These are phyloP conservation scores for Hyposmocoma kahamanoa DNA, from an alignment of 1,140 invertebrate species.

Conservation along the genomic window DNA sequence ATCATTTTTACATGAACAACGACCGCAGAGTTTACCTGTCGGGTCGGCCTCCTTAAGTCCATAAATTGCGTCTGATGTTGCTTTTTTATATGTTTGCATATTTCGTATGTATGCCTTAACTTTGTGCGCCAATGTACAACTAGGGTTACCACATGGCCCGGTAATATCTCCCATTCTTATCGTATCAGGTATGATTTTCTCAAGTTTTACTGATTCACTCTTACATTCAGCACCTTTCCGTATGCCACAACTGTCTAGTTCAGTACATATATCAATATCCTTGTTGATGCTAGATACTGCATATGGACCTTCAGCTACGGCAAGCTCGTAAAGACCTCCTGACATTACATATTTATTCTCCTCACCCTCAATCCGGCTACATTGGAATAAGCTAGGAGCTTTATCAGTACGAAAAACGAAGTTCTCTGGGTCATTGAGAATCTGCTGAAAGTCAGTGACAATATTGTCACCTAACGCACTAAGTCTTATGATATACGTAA, in stretches of 20 bases:
- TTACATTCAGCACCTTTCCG: slow-evolving; percentile 28
- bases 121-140: slow-evolving; percentile 59
- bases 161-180: slow-evolving; percentile 63
- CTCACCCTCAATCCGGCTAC: slow-evolving; percentile 52
- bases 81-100: slow-evolving; percentile 50
- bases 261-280: slow-evolving; percentile 58
- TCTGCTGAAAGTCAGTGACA: slow-evolving; percentile 62
- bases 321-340: slow-evolving; percentile 61
- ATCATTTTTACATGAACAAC: slow-evolving; percentile 63
- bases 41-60: slow-evolving; percentile 29
- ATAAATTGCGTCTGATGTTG: slow-evolving; percentile 25
- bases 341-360: slow-evolving; percentile 61
- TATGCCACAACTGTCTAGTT: slow-evolving; percentile 48
- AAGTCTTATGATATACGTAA: slow-evolving; percentile 51
- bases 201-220: slow-evolving; percentile 19
- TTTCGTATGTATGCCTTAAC: slow-evolving; percentile 58
- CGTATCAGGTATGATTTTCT: slow-evolving; percentile 34
- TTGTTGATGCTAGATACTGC: slow-evolving; percentile 31
- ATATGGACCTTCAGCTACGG: slow-evolving; percentile 56
- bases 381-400: slow-evolving; percentile 60
- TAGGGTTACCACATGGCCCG: slow-evolving; percentile 60
- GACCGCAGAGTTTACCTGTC: slow-evolving; percentile 48
- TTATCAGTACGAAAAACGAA: slow-evolving; percentile 65
- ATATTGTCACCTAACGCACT: slow-evolving; percentile 57
- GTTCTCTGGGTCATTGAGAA: slow-evolving; percentile 45